Conservation (phyloP, 2,113 vertebrate species). For the Saiga tatarica region DNA sequence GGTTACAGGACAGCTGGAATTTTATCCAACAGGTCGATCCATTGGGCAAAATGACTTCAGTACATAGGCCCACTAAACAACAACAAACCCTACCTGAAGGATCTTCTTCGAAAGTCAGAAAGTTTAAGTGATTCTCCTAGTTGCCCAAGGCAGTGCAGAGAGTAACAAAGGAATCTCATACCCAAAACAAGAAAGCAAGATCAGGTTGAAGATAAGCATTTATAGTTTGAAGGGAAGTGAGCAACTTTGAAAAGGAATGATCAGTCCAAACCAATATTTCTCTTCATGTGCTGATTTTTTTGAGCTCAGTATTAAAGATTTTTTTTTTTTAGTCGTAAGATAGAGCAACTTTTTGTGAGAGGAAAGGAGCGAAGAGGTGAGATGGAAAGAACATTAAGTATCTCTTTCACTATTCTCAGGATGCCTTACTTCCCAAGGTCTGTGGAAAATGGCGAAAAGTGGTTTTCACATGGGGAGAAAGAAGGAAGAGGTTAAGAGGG, state of each 20-base stretch:
- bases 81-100: neutral
- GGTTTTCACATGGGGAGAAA: constrained; percentile 30
- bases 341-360: neutral
- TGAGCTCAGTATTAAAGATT: neutral
- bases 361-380: neutral
- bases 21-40: neutral
- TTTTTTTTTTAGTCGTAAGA: neutral
- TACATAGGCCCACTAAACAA: neutral
- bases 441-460: neutral
- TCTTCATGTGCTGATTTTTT: constrained; percentile 33
- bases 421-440: neutral
- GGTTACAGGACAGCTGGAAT: neutral
- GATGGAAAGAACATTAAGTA: neutral
- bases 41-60: neutral
- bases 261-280: constrained; percentile 44
- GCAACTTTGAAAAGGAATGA: neutral
- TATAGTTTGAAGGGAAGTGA: neutral
- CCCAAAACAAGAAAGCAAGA: neutral
- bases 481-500: neutral
- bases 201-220: constrained; percentile 3
- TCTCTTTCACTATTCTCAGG: neutral
- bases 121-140: neutral
- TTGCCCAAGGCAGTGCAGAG: neutral
- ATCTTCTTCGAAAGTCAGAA: neutral
- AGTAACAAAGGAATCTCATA: neutral